Conservation (phyloP, 1,140 invertebrate genomes). For the Hylaeus volcanicus region DNA sequence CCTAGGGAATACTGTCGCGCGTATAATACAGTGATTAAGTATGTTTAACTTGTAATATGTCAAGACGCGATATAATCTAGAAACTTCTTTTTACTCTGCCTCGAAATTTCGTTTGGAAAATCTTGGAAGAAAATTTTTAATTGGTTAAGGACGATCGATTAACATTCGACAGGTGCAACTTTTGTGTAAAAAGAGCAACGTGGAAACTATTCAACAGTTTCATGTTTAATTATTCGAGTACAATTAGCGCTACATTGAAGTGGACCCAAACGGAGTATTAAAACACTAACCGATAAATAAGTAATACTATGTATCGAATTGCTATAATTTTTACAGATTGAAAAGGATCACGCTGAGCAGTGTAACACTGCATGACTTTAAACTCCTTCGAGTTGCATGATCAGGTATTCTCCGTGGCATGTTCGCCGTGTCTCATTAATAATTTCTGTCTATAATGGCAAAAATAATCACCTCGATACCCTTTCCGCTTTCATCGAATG, state of each 20-base stretch:
- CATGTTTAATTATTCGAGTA: no score
- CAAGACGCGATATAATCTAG: not conserved
- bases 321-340: not conserved
- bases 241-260: no score
- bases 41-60: not conserved
- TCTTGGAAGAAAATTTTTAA: no score
- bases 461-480: not conserved
- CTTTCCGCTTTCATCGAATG: not conserved
- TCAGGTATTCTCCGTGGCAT: not conserved
- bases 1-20: no score
- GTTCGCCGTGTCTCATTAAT: not conserved
- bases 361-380: not conserved
- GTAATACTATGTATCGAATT: no score
- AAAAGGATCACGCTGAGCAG: not conserved
- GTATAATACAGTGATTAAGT: not conserved
- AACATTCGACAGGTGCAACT: no score
- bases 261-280: no score
- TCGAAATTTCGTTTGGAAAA: not conserved
- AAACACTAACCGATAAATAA: no score
- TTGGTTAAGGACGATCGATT: no score
- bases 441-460: not conserved
- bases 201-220: no score
- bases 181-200: no score
- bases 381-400: not conserved
- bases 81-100: not conserved